Evolutionary conservation across 2,113 vertebrate species (phyloP), one percentile per base, ranked within the genome.

Genomic region (Cranoglanis bouderius): DNA sequence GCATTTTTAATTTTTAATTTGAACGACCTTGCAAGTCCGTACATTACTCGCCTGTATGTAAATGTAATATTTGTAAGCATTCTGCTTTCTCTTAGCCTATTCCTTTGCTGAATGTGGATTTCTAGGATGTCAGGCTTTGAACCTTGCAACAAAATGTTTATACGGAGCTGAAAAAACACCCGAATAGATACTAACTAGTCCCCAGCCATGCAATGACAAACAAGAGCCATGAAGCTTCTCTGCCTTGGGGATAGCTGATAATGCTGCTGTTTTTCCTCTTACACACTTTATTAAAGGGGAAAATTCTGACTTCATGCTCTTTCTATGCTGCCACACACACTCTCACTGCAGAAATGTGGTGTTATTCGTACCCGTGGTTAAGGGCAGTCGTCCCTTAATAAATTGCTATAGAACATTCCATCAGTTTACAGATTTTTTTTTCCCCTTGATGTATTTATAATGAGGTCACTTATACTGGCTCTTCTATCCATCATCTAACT

Each of bases 191-290:
- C 35, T 81, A 59, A 59, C 29, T 78, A 19, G 63, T 77, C 32
- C n/a, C n/a, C 59, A 85, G 57, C 32, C 40, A 53, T 78, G 57
- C 53, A 87, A 65, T 65, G 55, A 80, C 72, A 90, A 78, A 87
- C 81, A 84, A 85, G 32, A 59, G 46, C 49, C 29, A 57, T 8
- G n/a, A 87, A 78, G 74, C 61, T 46, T 40, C 59, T 81, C 46
- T 84, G 65, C 83, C 51, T 75, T 88, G 70, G 75, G 72, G 59
- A 61, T 74, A n/a, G 67, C 61, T 59, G 84, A 86, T 89, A 89
- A 82, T 51, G 2, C 55, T 74, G 46, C 75, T 77, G 67, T 87
- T 84, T 84, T 67, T 29, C 35, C 75, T 78, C 59, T 84, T 63
- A 55, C 59, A 81, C 75, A 49, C 78, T 67, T 87, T 65, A 87